Evolutionary conservation across 2,888 invertebrate species (phyloP).

Genomic region (Drosophila conformis): DNA sequence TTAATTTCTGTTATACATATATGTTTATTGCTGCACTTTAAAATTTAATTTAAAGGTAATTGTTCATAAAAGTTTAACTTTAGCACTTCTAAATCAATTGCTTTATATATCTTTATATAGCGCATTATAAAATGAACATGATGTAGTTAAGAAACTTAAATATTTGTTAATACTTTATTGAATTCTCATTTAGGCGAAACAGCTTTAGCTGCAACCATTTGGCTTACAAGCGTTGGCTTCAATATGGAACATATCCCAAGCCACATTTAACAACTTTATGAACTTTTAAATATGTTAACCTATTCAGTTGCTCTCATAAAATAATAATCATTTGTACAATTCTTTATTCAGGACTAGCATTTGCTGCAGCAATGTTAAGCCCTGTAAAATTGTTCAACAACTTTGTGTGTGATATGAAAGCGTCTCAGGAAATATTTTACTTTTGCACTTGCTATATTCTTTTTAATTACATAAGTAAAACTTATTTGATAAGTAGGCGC

Average conservation of each 20-base stretch:
- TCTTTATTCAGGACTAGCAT: neutral
- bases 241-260: slow-evolving; percentile 1
- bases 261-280: slow-evolving; percentile 30
- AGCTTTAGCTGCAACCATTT: slow-evolving; percentile 23
- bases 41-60: neutral
- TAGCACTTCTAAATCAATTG: neutral
- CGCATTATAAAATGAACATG: neutral
- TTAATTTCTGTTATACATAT: neutral
- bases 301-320: slow-evolving; percentile 47
- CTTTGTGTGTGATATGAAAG: too few relatives aligned
- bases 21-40: neutral
- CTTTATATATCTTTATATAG: neutral
- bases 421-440: too few relatives aligned
- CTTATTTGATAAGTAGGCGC: too few relatives aligned
- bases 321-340: slow-evolving; percentile 10
- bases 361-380: neutral
- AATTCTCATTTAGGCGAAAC: neutral
- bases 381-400: too few relatives aligned
- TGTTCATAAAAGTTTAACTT: too few relatives aligned
- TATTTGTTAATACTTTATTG: neutral
- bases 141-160: neutral
- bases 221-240: neutral
- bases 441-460: too few relatives aligned
- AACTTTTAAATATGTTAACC: slow-evolving; percentile 47
- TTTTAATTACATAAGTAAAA: too few relatives aligned